Conservation (phyloP, 2,888 invertebrate genomes). For the Zygaena filipendulae region DNA sequence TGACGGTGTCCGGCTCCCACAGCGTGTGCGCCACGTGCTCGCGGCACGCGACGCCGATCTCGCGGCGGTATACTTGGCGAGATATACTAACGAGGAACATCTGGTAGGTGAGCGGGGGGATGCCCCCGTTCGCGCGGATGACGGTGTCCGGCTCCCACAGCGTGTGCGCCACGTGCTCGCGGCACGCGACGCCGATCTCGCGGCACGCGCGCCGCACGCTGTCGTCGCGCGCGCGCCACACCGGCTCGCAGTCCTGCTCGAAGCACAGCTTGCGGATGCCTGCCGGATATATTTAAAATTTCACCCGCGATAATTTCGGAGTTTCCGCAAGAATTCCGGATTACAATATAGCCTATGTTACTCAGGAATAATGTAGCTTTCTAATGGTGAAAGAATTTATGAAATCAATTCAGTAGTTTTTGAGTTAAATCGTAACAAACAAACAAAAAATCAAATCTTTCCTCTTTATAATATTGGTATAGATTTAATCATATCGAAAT, state of each 20-base stretch:
- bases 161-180: conserved; percentile 76
- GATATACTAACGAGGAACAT: conserved; percentile 70
- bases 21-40: conserved; percentile 78
- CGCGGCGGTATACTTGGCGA: conserved; percentile 42
- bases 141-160: conserved; percentile 76
- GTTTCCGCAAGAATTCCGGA: no score
- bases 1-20: conserved; percentile 74
- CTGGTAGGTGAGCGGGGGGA: conserved; percentile 77
- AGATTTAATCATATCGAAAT: no score
- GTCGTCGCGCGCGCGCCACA: conserved; percentile 73
- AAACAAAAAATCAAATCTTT: no score
- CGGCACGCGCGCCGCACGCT: conserved; percentile 64
- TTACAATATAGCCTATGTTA: no score
- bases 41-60: conserved; percentile 60
- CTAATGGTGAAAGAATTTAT: no score
- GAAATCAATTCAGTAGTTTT: no score
- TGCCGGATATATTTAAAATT: conserved; percentile 19
- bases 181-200: conserved; percentile 61
- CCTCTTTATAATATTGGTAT: no score
- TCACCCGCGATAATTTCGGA: no score
- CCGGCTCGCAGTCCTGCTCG: conserved; percentile 78
- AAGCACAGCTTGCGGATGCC: conserved; percentile 64
- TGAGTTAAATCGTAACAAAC: no score
- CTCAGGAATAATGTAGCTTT: no score
- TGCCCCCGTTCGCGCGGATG: conserved; percentile 75